These are phyloP conservation scores for Taxidea taxus DNA, from an alignment of 2,113 vertebrate species.

Conservation along the genomic window DNA sequence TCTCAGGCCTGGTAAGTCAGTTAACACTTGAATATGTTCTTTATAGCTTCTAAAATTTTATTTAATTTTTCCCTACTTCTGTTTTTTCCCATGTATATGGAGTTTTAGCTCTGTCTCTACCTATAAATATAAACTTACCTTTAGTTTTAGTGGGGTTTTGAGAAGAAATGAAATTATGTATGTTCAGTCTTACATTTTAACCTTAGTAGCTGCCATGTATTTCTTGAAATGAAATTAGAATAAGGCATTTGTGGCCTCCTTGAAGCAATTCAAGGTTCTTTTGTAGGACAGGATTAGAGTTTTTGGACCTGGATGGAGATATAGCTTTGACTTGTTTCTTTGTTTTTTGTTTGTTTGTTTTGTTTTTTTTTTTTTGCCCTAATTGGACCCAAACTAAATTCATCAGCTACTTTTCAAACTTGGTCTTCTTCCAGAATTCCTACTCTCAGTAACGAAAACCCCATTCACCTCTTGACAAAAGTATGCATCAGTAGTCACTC, in stretches of 20 bases:
- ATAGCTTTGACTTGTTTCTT: background rate
- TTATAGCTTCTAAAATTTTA: background rate
- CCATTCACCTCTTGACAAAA: background rate
- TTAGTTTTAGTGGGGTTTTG: background rate
- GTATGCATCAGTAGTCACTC: background rate
- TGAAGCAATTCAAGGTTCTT: background rate
- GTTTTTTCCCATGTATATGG: background rate
- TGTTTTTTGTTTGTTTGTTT: too few species aligned
- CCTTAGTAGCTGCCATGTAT: background rate
- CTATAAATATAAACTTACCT: background rate
- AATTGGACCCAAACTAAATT: background rate
- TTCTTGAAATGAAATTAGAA: conserved; percentile 18
- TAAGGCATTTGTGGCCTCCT: background rate
- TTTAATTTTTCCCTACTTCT: background rate
- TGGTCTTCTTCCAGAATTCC: background rate
- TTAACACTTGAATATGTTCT: background rate
- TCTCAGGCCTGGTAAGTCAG: background rate
- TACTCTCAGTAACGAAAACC: background rate
- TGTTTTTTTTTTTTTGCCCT: background rate
- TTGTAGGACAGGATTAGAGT: background rate
- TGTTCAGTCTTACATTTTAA: background rate
- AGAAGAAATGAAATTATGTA: background rate
- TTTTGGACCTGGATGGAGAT: background rate
- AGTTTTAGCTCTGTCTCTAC: background rate
- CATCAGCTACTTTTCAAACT: background rate